Base-by-base conservation (phyloP, 2,888 invertebrate species). In the Syrphus vitripennis region DNA sequence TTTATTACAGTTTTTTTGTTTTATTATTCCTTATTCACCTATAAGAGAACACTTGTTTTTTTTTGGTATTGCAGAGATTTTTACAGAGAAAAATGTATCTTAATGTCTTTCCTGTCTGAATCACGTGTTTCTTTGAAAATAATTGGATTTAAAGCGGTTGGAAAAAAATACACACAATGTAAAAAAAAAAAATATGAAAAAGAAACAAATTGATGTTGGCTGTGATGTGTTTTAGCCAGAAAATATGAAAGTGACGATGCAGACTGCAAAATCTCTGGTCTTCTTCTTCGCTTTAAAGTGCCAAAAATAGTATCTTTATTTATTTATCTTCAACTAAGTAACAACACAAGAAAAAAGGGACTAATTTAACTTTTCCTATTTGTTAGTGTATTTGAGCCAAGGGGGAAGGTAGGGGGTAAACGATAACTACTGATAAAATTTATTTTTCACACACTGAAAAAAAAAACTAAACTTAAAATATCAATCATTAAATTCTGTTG, bases 71-170 rank as follows among this genome's bases (percentile, higher is more conserved):
- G 67, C 67, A 67, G 67, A 67, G 48, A 63, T 65, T 65, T 75
- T 42, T 29, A n/a, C 42, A 26, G 19, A 16, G 21, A 53, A 24
- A 57, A 45, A 61, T 37, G 37, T 50, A 19, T 26, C 50, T 53
- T 74, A 74, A 74, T 74, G 63, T 29, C 26, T 75, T 55, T 55
- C 21, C 75, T 75, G 75, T 75, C 75, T 65, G 55, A 65, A 55
- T 75, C 75, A 75, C 53, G 53, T 75, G 75, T 75, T 75, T 55
- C 75, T 65, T 63, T 42, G 42, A 31, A 75, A 75, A 65, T 75
- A 53, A 75, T 75, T 65, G 75, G 67, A 67, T 67, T 53, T 65
- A 19, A 65, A 65, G 50, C 53, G 63, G 31, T 65, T 12, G 19
- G 19, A 21, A 16, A 67, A 48, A 16, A 65, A 42, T 24, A 24